Conservation (phyloP, 2,113 vertebrate genomes). For the Himantopus leucocephalus region DNA sequence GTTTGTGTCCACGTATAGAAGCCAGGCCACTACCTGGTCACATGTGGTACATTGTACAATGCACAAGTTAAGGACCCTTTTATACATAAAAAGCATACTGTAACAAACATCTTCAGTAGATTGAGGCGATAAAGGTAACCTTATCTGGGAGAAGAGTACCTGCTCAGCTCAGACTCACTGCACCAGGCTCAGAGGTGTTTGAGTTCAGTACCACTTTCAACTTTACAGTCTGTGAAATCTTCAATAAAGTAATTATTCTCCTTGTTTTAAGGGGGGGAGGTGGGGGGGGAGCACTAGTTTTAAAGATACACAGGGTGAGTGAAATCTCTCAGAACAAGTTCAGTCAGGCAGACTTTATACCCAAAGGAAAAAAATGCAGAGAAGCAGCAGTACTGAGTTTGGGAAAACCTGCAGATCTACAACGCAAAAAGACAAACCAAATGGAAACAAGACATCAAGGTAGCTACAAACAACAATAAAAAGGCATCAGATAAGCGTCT, state of each 20-base stretch:
- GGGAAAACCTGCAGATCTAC: background rate
- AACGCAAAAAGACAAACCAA: background rate
- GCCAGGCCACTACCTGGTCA: background rate
- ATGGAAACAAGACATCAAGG: background rate
- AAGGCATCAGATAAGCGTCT: background rate
- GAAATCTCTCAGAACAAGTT: background rate
- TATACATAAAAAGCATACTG: background rate
- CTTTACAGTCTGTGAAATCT: background rate
- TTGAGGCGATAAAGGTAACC: fast-evolving
- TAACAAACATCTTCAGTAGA: background rate
- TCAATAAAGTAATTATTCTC: background rate
- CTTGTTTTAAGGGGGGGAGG: background rate
- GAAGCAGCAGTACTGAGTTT: background rate
- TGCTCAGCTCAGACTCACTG: background rate
- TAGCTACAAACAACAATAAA: background rate
- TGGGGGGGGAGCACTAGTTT: background rate
- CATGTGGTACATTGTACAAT: fast-evolving
- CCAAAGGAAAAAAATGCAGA: background rate
- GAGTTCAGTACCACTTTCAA: background rate
- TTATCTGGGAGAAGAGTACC: background rate
- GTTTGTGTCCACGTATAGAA: background rate
- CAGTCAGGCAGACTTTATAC: background rate
- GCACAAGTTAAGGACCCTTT: background rate
- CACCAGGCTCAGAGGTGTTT: background rate
- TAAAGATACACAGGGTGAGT: background rate